These are phyloP conservation scores for Mixornis gularis DNA, from an alignment of 2,113 vertebrate genomes.

Conservation along the genomic window DNA sequence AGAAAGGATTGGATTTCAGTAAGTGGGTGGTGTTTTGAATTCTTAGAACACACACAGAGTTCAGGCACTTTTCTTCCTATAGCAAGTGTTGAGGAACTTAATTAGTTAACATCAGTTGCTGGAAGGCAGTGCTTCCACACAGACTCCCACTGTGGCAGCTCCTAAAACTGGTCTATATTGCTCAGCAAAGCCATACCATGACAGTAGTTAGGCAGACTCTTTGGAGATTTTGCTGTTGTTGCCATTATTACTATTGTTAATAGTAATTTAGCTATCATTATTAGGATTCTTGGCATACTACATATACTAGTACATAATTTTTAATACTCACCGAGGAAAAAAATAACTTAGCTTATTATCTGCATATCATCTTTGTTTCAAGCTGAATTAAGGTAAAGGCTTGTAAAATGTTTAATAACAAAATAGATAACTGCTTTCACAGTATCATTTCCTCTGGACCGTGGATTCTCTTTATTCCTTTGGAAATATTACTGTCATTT, in stretches of 20 bases:
- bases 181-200: not conserved
- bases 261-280: not conserved
- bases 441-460: not conserved
- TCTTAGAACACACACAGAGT: not conserved
- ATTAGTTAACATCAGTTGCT: not conserved
- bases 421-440: not conserved
- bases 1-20: not conserved
- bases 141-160: not conserved
- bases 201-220: not conserved
- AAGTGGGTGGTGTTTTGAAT: not conserved
- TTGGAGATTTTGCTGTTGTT: not conserved
- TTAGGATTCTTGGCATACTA: not conserved
- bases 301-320: not conserved
- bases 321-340: not conserved
- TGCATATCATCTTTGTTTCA: not conserved
- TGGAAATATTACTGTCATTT: not conserved
- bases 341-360: not conserved
- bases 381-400: not conserved
- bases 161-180: not conserved
- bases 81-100: not conserved
- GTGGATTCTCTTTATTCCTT: not conserved
- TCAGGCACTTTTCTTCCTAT: not conserved
- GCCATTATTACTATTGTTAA: not conserved
- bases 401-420: not conserved
- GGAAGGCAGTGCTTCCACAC: not conserved